Percentiles rank a stretch among this genome's conserved stretches.
Conservation (phyloP, 1,140 invertebrate genomes). For the Drosophila orena region DNA sequence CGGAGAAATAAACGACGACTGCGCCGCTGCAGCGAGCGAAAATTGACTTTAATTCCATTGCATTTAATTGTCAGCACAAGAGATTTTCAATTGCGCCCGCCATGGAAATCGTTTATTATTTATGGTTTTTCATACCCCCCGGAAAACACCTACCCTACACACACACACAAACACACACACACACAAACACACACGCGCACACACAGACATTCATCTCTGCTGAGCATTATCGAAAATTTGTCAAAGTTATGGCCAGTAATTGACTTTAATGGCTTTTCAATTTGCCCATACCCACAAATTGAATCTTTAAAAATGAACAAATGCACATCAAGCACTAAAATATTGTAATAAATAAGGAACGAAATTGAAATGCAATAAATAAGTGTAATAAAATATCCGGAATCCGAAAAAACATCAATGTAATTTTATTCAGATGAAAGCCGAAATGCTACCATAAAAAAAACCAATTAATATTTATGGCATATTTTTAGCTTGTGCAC, state of each 20-base stretch:
- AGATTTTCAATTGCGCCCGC: slow-evolving; percentile 58
- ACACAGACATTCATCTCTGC: slow-evolving; percentile 18
- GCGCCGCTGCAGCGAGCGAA: slow-evolving; percentile 21
- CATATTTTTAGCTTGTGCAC: background rate
- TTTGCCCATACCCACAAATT: slow-evolving; percentile 27
- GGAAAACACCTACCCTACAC: slow-evolving; percentile 3
- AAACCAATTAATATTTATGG: background rate
- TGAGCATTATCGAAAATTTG: slow-evolving; percentile 59
- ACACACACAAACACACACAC: no score
- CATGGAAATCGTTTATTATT: slow-evolving; percentile 69
- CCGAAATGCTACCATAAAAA: background rate
- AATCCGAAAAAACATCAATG: slow-evolving; percentile 23
- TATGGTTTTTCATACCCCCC: slow-evolving; percentile 50
- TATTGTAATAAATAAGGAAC: slow-evolving; percentile 52
- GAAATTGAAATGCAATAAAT: slow-evolving; percentile 59
- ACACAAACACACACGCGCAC: background rate
- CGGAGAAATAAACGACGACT: slow-evolving; percentile 22
- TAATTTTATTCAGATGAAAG: slow-evolving; percentile 30
- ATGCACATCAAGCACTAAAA: slow-evolving; percentile 36
- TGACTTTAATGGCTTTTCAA: slow-evolving; percentile 68
- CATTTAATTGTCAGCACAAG: slow-evolving; percentile 58
- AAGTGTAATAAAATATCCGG: slow-evolving; percentile 51
- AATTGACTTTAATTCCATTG: slow-evolving; percentile 55
- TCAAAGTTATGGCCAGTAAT: slow-evolving; percentile 63
- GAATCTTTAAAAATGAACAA: slow-evolving; percentile 4